Conservation (phyloP, 2,113 vertebrate genomes). For the Lota lota region DNA sequence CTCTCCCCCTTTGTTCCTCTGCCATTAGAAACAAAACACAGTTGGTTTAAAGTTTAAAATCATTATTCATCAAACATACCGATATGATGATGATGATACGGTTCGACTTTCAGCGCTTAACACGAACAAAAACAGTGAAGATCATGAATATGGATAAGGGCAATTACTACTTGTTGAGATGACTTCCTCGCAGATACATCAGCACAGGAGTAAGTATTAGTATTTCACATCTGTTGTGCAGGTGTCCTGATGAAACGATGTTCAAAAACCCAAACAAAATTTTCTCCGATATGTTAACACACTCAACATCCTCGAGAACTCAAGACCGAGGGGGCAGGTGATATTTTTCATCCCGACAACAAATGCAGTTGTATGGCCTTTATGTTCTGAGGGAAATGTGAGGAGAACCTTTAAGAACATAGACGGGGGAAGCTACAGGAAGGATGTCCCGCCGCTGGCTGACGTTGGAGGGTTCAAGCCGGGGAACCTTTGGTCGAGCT, state of each 20-base stretch:
- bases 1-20: slow-evolving; percentile 62
- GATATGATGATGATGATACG: not conserved
- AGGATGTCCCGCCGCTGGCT: slow-evolving; percentile 41
- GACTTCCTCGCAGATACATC: too few species aligned
- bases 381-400: not conserved
- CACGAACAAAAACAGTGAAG: too few species aligned
- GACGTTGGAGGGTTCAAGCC: slow-evolving; percentile 70
- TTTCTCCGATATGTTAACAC: too few species aligned
- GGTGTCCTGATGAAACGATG: too few species aligned
- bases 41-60: not conserved
- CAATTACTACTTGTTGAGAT: too few species aligned
- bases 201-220: too few species aligned
- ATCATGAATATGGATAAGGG: too few species aligned
- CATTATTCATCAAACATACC: not conserved
- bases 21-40: slow-evolving; percentile 40
- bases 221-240: too few species aligned
- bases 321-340: too few species aligned
- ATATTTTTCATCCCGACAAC: too few species aligned
- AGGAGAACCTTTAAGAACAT: not conserved
- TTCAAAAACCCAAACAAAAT: too few species aligned
- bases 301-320: too few species aligned
- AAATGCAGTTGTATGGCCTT: not conserved
- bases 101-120: not conserved
- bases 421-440: slow-evolving; percentile 6
- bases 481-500: slow-evolving; percentile 78